A percentile compares a stretch with the other conserved stretches of the same genome.
Conservation (phyloP, 2,888 invertebrate genomes). For the Melanophora roralis region DNA sequence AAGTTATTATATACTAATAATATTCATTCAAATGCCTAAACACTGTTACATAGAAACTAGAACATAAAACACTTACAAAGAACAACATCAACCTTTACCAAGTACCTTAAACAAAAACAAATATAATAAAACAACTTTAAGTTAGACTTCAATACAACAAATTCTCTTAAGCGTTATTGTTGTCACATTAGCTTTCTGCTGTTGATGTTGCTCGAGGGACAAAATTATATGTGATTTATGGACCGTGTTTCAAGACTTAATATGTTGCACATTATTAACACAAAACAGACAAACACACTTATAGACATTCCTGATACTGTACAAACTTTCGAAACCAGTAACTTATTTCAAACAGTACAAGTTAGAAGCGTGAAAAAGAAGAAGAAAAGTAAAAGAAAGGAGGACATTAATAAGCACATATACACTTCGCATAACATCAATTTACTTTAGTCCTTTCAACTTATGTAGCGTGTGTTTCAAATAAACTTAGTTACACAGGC, state of each 20-base stretch:
- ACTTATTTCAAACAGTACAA: conserved; percentile 19
- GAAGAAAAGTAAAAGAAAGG: conserved; percentile 5
- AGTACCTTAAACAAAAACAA: neutral
- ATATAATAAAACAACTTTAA: neutral
- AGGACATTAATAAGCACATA: conserved; percentile 1
- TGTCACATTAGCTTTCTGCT: conserved; percentile 41
- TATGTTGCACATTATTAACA: conserved; percentile 68
- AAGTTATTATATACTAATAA: conserved; percentile 47
- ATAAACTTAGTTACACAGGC: no score
- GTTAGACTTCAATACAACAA: neutral
- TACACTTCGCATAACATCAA: conserved; percentile 67
- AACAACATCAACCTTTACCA: conserved; percentile 17
- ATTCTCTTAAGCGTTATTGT: neutral
- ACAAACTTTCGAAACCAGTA: conserved; percentile 5
- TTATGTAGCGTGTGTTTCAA: conserved; percentile 71
- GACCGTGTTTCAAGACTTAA: conserved; percentile 70
- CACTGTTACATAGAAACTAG: conserved; percentile 21
- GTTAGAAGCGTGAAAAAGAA: neutral
- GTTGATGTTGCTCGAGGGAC: conserved; percentile 49
- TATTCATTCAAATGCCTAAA: conserved; percentile 45
- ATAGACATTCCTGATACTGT: conserved; percentile 7
- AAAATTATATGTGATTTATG: conserved; percentile 65
- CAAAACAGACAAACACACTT: conserved; percentile 9
- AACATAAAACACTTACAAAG: neutral
- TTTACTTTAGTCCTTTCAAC: conserved; percentile 74